Conservation (phyloP, 2,113 vertebrate genomes). For the Leptodactylus fuscus region DNA sequence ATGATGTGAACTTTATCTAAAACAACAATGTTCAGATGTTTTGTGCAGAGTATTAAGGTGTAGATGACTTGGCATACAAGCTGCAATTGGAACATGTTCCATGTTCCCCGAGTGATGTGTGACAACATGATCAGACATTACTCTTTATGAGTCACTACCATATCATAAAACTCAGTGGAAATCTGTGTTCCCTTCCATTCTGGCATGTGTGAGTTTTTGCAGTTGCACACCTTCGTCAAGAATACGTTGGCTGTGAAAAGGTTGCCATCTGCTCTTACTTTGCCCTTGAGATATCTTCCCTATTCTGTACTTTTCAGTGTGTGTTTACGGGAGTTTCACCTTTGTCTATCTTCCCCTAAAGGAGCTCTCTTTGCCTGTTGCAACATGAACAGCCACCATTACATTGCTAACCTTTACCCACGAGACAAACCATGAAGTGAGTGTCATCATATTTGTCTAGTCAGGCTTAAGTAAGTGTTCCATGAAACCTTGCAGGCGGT, state of each 20-base stretch:
- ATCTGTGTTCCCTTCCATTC: conserved; percentile 13
- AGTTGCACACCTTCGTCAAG: conserved; percentile 19
- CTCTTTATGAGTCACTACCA: conserved; percentile 46
- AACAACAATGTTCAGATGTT: neutral
- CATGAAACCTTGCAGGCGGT: conserved; percentile 32
- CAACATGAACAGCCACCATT: conserved; percentile 49
- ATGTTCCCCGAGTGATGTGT: neutral
- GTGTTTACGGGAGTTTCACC: conserved; percentile 45
- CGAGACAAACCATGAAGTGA: conserved; percentile 33
- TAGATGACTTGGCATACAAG: neutral
- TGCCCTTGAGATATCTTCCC: conserved; percentile 50
- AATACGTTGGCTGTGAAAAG: conserved; percentile 47
- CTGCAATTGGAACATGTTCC: neutral
- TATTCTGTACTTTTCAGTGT: conserved; percentile 21
- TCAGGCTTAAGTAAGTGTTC: conserved; percentile 49
- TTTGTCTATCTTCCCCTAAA: conserved; percentile 44
- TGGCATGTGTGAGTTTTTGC: conserved; percentile 36
- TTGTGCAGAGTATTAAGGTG: neutral
- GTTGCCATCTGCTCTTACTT: conserved; percentile 53
- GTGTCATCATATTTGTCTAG: conserved; percentile 54
- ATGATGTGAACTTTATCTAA: neutral
- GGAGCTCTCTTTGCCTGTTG: conserved; percentile 42
- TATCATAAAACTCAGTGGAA: conserved; percentile 7
- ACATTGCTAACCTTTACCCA: conserved; percentile 42
- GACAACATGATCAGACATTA: conserved; percentile 38